Base-by-base conservation (phyloP, 1,140 invertebrate species). In the Trichoplusia ni region DNA sequence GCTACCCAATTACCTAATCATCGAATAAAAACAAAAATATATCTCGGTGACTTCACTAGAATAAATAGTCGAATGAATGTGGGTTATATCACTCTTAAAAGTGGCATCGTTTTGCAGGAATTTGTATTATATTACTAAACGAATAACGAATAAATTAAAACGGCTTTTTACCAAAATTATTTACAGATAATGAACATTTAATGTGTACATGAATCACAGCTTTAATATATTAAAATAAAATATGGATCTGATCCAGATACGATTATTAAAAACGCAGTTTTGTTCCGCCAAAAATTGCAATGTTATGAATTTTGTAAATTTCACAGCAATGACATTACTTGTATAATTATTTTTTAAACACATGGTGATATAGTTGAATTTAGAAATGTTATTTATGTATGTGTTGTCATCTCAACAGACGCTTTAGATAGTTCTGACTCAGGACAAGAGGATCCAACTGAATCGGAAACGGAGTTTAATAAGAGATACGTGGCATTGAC, bases 401-500 rank as follows among this genome's bases (percentile, higher is more conserved):
- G 9, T 9, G 21, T 13, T 44, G 11, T 3, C 0, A 25, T 29
- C 11, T 47, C 9, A 51, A 21, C 59, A 89, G 84, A 89, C 67
- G 40, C 72, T 23, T 42, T 84, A 47, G 81, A 82, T 21, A 51
- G 67, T 33, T 31, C 46, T 37, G 81, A 82, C 23, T 63, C 59
- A 11, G 54, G 68, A 4, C 66, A 79, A 40, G 86, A 95, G 46
- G 93, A 96, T 42, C 97, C 96, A 0, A 98, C 97, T 0, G 94
- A 95, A 49, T 97, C 96, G 0, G 97, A 98, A 81, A 94, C 94
- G 64, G 95, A 95, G 67, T 98, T 98, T 82, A 93, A 94, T 53
- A 95, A 96, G 81, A 94, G 95, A 63, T 98, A 97, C 79, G 95
- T 97, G 69, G 94, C 95, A 5, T 93, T 97, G 29, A 96, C 97